Evolutionary conservation across 2,113 vertebrate species (phyloP).

Genomic region (Shinisaurus crocodilurus): DNA sequence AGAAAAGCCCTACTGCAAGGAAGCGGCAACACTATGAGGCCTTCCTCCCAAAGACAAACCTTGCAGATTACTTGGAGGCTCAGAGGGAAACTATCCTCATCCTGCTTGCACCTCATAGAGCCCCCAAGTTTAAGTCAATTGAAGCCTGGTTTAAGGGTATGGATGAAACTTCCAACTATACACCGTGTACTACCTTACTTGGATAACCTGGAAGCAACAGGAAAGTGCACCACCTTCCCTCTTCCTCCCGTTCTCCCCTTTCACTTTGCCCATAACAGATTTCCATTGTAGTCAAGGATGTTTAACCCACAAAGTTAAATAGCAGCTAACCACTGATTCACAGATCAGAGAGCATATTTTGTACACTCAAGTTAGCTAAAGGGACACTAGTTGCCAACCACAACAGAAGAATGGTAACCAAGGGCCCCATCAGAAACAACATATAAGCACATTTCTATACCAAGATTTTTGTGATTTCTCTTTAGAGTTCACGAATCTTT

Average conservation of each 20-base stretch:
- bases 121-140: background rate
- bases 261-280: background rate
- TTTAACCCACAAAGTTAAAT: background rate
- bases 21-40: background rate
- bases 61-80: background rate
- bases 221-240: background rate
- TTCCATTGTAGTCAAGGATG: background rate
- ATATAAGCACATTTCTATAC: background rate
- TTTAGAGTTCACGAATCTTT: background rate
- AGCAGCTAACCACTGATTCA: background rate
- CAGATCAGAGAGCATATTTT: background rate
- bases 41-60: background rate
- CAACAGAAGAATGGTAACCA: background rate
- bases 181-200: background rate
- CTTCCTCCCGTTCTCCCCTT: background rate
- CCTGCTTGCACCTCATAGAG: background rate
- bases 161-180: background rate
- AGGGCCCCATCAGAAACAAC: background rate
- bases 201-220: background rate
- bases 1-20: background rate
- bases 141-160: background rate
- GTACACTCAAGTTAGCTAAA: background rate
- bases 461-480: background rate
- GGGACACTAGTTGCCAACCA: background rate
- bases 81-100: background rate